phyloP scores from a whole-genome alignment of 2,797 vertebrate species.

The Anisognathus igniventris region DNA sequence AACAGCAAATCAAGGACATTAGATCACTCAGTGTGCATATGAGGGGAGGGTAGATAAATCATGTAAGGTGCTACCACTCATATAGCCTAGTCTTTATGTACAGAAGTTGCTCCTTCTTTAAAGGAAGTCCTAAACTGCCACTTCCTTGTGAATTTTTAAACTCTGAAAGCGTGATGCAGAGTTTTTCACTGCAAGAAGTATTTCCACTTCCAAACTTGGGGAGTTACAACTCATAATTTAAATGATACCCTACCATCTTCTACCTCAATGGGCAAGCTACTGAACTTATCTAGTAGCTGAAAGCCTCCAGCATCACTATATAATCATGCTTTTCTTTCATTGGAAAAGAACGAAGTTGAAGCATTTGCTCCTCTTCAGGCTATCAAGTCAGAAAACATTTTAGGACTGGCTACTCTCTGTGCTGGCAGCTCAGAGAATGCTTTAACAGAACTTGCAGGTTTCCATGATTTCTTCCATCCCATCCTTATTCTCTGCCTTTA shows the following conservation, averaged over 20 bases:
- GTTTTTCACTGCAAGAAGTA: neutral
- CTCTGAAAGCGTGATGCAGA: neutral
- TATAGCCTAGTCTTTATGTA: neutral
- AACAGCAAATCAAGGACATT: neutral
- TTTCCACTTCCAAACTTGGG: neutral
- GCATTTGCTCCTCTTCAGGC: slow-evolving; percentile 43
- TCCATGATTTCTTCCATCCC: slow-evolving; percentile 40
- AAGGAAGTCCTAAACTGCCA: neutral
- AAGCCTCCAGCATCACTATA: neutral
- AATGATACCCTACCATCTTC: neutral
- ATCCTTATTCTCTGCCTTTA: slow-evolving; percentile 29
- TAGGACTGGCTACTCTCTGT: neutral
- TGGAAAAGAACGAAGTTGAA: slow-evolving; percentile 38
- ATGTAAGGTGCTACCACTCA: neutral
- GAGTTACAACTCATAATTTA: neutral
- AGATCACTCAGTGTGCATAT: accelerated
- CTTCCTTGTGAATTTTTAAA: neutral
- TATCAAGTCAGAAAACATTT: neutral
- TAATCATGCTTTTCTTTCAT: neutral
- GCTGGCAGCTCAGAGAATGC: slow-evolving; percentile 2
- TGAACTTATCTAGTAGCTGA: neutral
- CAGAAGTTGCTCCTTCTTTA: neutral
- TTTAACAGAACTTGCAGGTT: slow-evolving; percentile 55
- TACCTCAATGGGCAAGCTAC: neutral
- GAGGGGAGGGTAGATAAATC: neutral